These are phyloP conservation scores for Meiosimyza decipiens DNA, from an alignment of 2,888 invertebrate genomes.

Conservation along the genomic window DNA sequence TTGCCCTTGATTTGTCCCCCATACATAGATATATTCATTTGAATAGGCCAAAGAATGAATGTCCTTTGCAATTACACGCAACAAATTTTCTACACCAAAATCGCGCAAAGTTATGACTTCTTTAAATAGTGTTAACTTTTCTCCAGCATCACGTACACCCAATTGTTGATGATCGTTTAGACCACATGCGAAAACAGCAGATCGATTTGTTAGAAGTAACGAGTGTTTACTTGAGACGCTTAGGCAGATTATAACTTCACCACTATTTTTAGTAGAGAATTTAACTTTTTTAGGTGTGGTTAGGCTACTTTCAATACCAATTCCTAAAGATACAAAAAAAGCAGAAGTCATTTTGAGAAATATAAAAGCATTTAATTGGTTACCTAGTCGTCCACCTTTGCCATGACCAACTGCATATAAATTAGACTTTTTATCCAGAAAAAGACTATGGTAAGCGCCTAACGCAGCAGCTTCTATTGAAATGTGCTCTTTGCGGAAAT, in stretches of 20 bases:
- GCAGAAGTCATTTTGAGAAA: constrained; percentile 68
- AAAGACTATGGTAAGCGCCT: constrained; percentile 63
- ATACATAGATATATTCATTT: constrained; percentile 74
- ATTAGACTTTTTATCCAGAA: constrained; percentile 58
- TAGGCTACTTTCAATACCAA: constrained; percentile 71
- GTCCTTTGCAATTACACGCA: constrained; percentile 75
- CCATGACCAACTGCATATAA: constrained; percentile 86
- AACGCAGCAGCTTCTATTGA: constrained; percentile 72
- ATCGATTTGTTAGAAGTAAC: constrained; percentile 59
- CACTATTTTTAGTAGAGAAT: constrained; percentile 55
- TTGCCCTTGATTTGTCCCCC: constrained; percentile 87
- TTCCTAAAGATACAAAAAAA: constrained; percentile 71
- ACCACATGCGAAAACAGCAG: constrained; percentile 71
- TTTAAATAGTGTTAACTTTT: constrained; percentile 61
- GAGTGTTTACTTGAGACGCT: constrained; percentile 64
- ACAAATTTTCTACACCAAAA: constrained; percentile 65
- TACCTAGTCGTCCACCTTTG: constrained; percentile 80
- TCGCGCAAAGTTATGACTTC: constrained; percentile 60
- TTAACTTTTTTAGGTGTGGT: constrained; percentile 60
- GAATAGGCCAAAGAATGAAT: constrained; percentile 80
- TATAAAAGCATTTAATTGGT: background rate
- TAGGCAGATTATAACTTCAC: constrained; percentile 60
- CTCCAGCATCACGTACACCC: constrained; percentile 70
- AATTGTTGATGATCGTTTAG: constrained; percentile 75
- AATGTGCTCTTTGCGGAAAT: constrained; percentile 73